A percentile compares a stretch with the other conserved stretches of the same genome.
phyloP scores from a whole-genome alignment of 2,888 invertebrate species.

The Globia sparganii region DNA sequence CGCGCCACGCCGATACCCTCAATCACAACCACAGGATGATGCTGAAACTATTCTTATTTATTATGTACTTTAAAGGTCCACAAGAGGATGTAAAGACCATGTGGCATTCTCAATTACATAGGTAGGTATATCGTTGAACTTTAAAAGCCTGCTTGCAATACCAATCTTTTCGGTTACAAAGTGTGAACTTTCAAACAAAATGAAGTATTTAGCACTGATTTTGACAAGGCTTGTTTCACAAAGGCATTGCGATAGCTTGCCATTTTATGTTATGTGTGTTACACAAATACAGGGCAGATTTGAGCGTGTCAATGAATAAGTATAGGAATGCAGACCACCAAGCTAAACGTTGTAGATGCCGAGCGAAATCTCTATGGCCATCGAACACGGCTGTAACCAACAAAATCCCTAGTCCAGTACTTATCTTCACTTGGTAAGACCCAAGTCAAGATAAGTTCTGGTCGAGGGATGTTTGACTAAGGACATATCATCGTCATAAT shows the following conservation, averaged over 20 bases:
- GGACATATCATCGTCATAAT: background rate
- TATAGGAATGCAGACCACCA: background rate
- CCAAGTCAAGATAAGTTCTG: too few relatives aligned
- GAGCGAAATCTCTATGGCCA: background rate
- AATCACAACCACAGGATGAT: slow-evolving; percentile 68
- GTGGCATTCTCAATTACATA: background rate
- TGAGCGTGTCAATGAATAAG: background rate
- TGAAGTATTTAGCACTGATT: background rate
- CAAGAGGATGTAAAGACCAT: background rate
- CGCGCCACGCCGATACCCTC: slow-evolving; percentile 71
- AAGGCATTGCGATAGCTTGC: background rate
- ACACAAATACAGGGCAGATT: too few relatives aligned
- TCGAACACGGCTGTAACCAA: background rate
- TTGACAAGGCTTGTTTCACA: background rate
- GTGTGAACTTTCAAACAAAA: background rate
- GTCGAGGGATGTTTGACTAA: too few relatives aligned
- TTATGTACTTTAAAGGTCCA: background rate
- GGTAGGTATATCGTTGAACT: background rate
- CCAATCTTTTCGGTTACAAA: background rate
- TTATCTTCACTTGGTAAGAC: background rate
- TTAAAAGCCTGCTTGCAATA: too few relatives aligned
- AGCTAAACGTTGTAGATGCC: background rate
- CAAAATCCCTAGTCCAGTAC: background rate
- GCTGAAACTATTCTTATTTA: slow-evolving; percentile 5
- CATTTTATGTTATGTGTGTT: background rate